phyloP scores from a whole-genome alignment of 1,140 invertebrate species.

The Matsumurasca onukii region DNA sequence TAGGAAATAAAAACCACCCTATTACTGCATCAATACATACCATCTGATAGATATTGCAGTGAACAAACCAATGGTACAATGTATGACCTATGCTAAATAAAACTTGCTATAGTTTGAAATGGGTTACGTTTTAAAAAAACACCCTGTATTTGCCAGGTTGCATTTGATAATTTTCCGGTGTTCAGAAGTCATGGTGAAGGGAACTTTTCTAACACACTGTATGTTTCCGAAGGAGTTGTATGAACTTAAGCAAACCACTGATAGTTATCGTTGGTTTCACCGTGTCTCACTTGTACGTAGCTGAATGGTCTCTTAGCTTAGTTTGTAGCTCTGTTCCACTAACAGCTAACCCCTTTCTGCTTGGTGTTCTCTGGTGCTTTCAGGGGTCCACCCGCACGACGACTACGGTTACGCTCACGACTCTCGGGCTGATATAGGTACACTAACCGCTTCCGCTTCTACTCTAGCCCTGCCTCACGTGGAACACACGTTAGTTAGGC shows the following conservation, averaged over 20 bases:
- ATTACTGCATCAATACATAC: too few species aligned
- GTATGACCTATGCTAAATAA: too few species aligned
- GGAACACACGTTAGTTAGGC: background rate
- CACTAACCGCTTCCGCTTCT: constrained; percentile 44
- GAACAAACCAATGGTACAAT: too few species aligned
- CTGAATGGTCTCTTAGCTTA: background rate
- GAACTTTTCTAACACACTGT: too few species aligned
- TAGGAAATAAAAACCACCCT: too few species aligned
- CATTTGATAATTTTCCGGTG: too few species aligned
- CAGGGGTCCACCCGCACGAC: constrained; percentile 49
- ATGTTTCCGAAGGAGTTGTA: background rate
- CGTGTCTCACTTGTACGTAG: background rate
- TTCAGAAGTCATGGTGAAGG: too few species aligned
- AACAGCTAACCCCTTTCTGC: background rate
- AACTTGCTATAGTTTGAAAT: too few species aligned
- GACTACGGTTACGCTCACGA: constrained; percentile 51
- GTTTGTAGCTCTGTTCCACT: background rate
- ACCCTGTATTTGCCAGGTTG: too few species aligned
- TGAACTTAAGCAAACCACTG: background rate
- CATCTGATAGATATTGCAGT: too few species aligned
- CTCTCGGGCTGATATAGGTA: constrained; percentile 45
- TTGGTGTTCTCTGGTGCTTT: constrained; percentile 20
- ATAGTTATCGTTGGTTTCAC: background rate
- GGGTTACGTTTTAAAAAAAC: too few species aligned
- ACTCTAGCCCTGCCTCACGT: background rate